Evolutionary conservation across 2,113 vertebrate species (phyloP), one percentile per base, ranked within the genome.

Genomic region (Caloenas nicobarica): DNA sequence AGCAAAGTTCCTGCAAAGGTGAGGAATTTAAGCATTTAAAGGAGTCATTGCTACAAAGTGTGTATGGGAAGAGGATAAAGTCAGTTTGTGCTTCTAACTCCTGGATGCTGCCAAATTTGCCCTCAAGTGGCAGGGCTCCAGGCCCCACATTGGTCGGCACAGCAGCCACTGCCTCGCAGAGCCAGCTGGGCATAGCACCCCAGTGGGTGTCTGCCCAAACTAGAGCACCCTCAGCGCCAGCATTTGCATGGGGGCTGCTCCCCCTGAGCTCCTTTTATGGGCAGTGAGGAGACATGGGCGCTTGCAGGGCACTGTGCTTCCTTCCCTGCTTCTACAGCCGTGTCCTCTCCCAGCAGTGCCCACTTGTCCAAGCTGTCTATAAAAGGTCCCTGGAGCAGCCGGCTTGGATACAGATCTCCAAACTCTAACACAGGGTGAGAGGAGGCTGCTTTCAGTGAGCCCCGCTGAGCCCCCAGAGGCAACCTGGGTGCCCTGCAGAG

Each of bases 101-200:
- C 25, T 48, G 57, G 40, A 17, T 78, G 56, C 57, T 70, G 60
- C 24, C 1, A 1, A 33, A 86, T 82, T 90, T 66, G 12, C 28
- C 17, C 10, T 74, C 0, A 0, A 61, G 46, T 38, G 11, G 19
- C 31, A 40, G 10, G 57, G 24, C 46, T 90, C n/a, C 4, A 4
- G 81, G 36, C 19, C 64, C n/a, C 17, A 25, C 2, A 1, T 29
- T 3, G 1, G 8, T 38, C 0, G 0, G 65, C 50, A 61, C 9
- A 36, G 28, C 12, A 57, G 25, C 34, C 4, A 0, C 66, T 70
- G 61, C 70, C 16, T 58, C 1, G 3, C 2, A 1, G 54, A 48
- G 58, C 28, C 33, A 7, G 19, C 29, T 0, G 0, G 22, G 69
- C 22, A n/a, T 0, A 0, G 5, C 42, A 80, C 19, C 16, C 44